Percentiles rank a stretch among this genome's conserved stretches.
These are phyloP conservation scores for Pontoporia blainvillei DNA, from an alignment of 2,113 vertebrate genomes.

Conservation along the genomic window DNA sequence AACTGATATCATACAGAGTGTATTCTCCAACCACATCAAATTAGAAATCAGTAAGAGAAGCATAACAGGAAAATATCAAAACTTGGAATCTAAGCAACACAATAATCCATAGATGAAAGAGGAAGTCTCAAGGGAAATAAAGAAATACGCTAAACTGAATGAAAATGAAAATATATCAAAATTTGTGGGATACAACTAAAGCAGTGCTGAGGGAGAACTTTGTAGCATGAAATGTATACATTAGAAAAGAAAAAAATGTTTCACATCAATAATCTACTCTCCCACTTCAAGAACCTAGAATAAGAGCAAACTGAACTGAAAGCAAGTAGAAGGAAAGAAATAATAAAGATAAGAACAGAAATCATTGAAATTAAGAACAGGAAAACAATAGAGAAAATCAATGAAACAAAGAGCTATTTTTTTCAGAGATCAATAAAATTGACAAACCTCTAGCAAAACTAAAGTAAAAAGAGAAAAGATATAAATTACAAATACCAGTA, in stretches of 20 bases:
- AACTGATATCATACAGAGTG: not conserved
- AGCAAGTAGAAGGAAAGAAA: not conserved
- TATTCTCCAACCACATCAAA: not conserved
- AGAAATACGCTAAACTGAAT: not conserved
- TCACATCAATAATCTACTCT: not conserved
- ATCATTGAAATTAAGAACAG: not conserved
- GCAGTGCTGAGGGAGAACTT: not conserved
- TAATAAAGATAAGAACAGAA: not conserved
- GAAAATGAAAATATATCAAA: not conserved
- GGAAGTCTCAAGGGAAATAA: not conserved
- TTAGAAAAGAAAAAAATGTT: not conserved
- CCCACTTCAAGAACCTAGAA: not conserved
- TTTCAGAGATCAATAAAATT: not conserved
- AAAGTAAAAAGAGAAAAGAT: not conserved
- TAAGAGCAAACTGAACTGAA: not conserved
- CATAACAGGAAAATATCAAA: not conserved
- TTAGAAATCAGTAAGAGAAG: not conserved
- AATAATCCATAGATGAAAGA: not conserved
- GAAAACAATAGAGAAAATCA: not conserved
- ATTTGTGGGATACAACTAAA: not conserved
- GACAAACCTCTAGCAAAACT: not conserved
- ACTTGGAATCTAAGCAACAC: not conserved
- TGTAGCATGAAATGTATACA: not conserved
- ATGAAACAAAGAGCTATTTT: not conserved
- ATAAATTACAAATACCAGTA: not conserved